Percentiles rank a stretch among this genome's conserved stretches.
Conservation (phyloP, 2,888 invertebrate species). For the Alviniconcha strummeri region DNA sequence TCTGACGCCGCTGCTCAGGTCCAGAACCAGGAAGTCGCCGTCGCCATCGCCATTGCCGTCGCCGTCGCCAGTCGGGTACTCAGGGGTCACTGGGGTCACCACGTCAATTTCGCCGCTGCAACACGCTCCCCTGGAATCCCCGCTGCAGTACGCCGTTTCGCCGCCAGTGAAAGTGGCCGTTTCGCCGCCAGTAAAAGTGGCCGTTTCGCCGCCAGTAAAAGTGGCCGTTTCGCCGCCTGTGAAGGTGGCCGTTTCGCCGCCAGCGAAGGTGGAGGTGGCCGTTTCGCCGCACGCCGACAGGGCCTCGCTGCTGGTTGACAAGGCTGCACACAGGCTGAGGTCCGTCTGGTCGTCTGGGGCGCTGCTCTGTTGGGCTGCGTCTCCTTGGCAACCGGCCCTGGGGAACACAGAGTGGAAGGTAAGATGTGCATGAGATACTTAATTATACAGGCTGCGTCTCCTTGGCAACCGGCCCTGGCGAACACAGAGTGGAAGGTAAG, state of each 20-base stretch:
- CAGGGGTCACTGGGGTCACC: not conserved
- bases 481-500: too few relatives aligned
- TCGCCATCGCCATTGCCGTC: not conserved
- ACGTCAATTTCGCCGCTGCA: not conserved
- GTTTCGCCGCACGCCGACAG: not conserved
- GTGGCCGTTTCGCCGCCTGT: not conserved
- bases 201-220: not conserved
- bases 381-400: too few relatives aligned
- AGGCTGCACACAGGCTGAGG: too few relatives aligned
- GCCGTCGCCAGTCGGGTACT: not conserved
- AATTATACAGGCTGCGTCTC: too few relatives aligned
- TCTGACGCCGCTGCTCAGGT: slow-evolving; percentile 32
- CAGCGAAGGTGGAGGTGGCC: slow-evolving; percentile 9
- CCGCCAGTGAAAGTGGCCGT: slow-evolving; percentile 1
- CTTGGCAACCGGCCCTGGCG: too few relatives aligned
- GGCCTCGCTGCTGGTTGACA: not conserved
- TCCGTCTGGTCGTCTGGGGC: too few relatives aligned
- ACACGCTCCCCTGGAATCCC: not conserved
- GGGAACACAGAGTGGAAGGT: too few relatives aligned
- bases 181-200: not conserved
- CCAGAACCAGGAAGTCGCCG: slow-evolving; percentile 23
- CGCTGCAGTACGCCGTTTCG: not conserved
- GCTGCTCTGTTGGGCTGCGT: too few relatives aligned
- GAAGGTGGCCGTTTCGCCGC: not conserved
- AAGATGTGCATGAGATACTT: too few relatives aligned